Evolutionary conservation across 2,888 invertebrate species (phyloP), one percentile per base, ranked within the genome.

Genomic region (Hydropsyche betteni): DNA sequence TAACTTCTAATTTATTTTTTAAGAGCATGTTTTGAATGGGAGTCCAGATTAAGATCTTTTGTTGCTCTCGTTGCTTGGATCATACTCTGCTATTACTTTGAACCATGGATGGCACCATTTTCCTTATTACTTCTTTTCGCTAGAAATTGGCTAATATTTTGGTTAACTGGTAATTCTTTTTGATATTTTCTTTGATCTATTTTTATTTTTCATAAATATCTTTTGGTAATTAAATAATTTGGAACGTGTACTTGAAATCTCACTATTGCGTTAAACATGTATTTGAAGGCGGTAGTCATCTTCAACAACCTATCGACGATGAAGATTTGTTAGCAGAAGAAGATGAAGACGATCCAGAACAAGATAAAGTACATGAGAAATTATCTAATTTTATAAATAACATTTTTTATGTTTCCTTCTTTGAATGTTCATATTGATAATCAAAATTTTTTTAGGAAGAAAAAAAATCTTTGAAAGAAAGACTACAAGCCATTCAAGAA

Each of bases 21-120:
- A 55, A 95, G 95, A 88, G 96, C 96, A 84, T 98, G 97, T 84
- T 97, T 98, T 83, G 95, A 97, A 85, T 99, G 99, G 99, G 97
- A 99, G 83, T 97, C 94, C 5, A 93, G 93, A 74, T 84, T 94
- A 53, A 89, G 95, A 80, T 97, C 96, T 80, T 90, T 94, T 80
- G 85, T 94, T 58, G 96, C 97, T 0, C 90, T 99, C 70, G 85
- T 94, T 24, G 86, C 93, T 14, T 99, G 97, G 90, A 89, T 99
- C 73, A 86, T 96, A 0, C 91, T 94, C 74, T 97, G 97, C 81
- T 96, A 97, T 84, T 96, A 95, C 85, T 97, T 98, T 83, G 94
- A 99, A 84, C 93, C 97, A 81, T 99, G 95, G 90, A 98, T 99
- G 93, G 85, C 98, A 76, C 99, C 99, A 0, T 87, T 94, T 3